Base-by-base conservation (phyloP, 2,113 vertebrate genomes). In the Scartelaos histophorus region DNA sequence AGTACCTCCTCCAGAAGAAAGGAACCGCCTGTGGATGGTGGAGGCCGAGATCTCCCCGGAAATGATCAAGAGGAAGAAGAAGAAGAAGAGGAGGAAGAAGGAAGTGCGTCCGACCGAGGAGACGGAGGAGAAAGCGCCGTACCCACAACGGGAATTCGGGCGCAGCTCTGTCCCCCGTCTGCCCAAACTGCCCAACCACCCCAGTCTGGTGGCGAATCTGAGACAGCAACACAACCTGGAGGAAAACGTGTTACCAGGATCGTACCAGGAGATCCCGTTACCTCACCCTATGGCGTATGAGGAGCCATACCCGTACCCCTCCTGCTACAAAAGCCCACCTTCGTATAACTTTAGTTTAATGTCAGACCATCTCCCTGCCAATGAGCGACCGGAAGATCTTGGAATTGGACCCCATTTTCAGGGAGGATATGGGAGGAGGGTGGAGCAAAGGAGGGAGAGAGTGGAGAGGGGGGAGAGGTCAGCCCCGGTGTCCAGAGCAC, bases 81-180 rank as follows among this genome's bases (percentile, higher is more conserved):
- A 95, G 85, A 96, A 93, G 88, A 95, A 94, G 92, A 95, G 92
- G 75, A 97, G 93, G 89, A 96, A 96, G 89, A 96, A 96, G 89
- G 95, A 96, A 83, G 74, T 90, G 67, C 0, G 76, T 7, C 24
- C 83, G 0, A 0, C 24, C 0, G 90, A 92, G 65, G 91, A 85
- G 35, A 79, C 73, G 7, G 66, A 61, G 54, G 89, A 91, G 13
- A 82, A 68, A n/a, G 85, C 73, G 69, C 74, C 76, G 19, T 85
- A 75, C 49, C 80, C 38, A 5, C 43, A 61, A 1, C 70, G 82
- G 0, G 92, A 94, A 0, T 88, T 66, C 0, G 78, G 87, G 10
- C 61, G 92, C 83, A 97, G 96, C 57, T 19, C 94, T 0, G 87
- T 98, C 54, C 97, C 97, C 0, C 95, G 90, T 17, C 93, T 98